A percentile compares a stretch with the other conserved stretches of the same genome.
These are phyloP conservation scores for Hololepta plana DNA, from an alignment of 2,888 invertebrate genomes.

Conservation along the genomic window DNA sequence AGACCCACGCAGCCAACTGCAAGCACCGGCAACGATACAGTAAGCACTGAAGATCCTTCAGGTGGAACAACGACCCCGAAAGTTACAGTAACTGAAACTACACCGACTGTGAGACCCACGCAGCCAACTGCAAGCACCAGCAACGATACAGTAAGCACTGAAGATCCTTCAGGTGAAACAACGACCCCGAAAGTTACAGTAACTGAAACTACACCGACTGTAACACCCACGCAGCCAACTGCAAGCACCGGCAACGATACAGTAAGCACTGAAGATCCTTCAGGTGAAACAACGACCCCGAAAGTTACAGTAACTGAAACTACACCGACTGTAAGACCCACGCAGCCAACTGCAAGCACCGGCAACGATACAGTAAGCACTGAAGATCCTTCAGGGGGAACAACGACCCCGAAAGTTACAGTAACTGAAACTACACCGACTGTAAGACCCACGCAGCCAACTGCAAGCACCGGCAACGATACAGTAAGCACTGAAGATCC, in stretches of 20 bases:
- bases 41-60: neutral
- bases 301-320: neutral
- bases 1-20: slow-evolving; percentile 1
- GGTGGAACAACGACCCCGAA: neutral
- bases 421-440: neutral
- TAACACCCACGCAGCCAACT: slow-evolving; percentile 1
- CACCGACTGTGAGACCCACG: neutral
- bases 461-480: too few species aligned
- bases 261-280: neutral
- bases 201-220: slow-evolving; percentile 2
- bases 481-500: too few species aligned
- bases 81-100: too few species aligned
- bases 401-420: neutral
- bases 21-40: neutral
- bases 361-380: neutral
- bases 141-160: neutral
- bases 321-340: neutral
- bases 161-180: neutral
- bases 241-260: neutral
- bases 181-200: neutral
- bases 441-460: neutral
- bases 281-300: too few species aligned
- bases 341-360: slow-evolving; percentile 1
- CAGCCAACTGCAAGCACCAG: neutral
- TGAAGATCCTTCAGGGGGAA: neutral